A percentile compares a stretch with the other conserved stretches of the same genome.
phyloP scores from a whole-genome alignment of 2,113 vertebrate species.

The Donacobius atricapilla region DNA sequence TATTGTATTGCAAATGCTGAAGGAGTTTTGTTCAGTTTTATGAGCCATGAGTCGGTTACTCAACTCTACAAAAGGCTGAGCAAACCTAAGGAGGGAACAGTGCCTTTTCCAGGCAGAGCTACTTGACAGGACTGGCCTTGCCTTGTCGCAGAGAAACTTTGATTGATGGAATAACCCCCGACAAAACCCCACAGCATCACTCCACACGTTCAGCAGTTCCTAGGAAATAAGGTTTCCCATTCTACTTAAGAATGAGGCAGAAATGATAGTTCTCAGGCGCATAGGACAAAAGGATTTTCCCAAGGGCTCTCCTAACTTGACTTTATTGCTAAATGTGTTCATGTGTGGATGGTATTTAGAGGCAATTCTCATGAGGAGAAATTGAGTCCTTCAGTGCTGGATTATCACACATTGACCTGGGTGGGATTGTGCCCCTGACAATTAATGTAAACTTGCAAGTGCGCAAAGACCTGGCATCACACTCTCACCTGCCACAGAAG shows the following conservation, averaged over 20 bases:
- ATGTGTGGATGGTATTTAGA: background rate
- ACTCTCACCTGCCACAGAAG: background rate
- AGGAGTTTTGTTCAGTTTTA: background rate
- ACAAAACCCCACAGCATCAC: background rate
- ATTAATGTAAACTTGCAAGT: background rate
- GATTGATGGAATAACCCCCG: background rate
- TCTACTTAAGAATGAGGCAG: background rate
- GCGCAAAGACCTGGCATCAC: background rate
- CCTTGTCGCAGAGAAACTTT: background rate
- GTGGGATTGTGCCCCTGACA: background rate
- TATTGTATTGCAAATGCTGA: background rate
- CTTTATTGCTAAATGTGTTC: background rate
- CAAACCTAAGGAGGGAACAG: background rate
- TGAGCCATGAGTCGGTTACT: background rate
- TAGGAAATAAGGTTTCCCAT: background rate
- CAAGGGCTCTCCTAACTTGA: background rate
- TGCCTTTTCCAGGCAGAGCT: background rate
- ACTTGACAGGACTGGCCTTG: background rate
- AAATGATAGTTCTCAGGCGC: background rate
- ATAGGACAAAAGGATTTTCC: background rate
- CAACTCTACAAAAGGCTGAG: background rate
- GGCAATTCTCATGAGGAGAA: background rate
- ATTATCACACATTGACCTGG: background rate
- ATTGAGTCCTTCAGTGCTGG: background rate
- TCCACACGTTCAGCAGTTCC: background rate